Evolutionary conservation across 1,140 invertebrate species (phyloP).

Genomic region (Condylostylus longicornis): DNA sequence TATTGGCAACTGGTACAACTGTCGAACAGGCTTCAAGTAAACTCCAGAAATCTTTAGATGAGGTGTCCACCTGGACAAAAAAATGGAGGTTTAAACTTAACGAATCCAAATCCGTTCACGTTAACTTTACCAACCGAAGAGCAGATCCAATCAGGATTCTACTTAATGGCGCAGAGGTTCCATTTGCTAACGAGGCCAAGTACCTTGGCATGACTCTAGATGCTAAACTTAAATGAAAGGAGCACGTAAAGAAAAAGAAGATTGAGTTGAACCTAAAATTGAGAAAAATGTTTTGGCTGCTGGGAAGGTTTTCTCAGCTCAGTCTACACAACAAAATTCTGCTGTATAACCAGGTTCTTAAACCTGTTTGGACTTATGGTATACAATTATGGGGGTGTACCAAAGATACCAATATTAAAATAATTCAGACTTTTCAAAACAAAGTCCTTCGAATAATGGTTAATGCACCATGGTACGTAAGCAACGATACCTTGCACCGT

Average conservation of each 20-base stretch:
- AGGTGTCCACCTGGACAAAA: conserved; percentile 9
- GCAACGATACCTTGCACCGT: too few relatives aligned
- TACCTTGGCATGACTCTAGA: conserved; percentile 19
- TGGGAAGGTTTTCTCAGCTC: conserved; percentile 12
- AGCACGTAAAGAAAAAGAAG: conserved; percentile 11
- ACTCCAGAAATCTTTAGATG: conserved; percentile 10
- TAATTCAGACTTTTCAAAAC: conserved; percentile 16
- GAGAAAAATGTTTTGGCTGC: conserved; percentile 12
- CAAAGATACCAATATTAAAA: conserved; percentile 13
- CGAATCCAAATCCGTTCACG: conserved; percentile 14
- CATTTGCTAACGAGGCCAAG: too few relatives aligned
- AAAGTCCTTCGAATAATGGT: too few relatives aligned
- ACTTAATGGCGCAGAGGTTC: too few relatives aligned
- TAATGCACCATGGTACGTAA: too few relatives aligned
- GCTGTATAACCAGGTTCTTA: conserved; percentile 18
- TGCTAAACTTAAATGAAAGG: conserved; percentile 12
- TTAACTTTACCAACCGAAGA: conserved; percentile 11
- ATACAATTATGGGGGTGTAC: conserved; percentile 20
- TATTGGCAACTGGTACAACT: conserved; percentile 4
- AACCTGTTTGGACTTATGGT: conserved; percentile 24
- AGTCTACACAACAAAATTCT: conserved; percentile 18
- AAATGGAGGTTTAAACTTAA: conserved; percentile 20
- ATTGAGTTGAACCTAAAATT: conserved; percentile 4
- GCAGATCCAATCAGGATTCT: background rate
- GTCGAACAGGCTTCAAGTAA: conserved; percentile 5